Evolutionary conservation across 2,888 invertebrate species (phyloP).

Genomic region (Drosophila kokeensis): DNA sequence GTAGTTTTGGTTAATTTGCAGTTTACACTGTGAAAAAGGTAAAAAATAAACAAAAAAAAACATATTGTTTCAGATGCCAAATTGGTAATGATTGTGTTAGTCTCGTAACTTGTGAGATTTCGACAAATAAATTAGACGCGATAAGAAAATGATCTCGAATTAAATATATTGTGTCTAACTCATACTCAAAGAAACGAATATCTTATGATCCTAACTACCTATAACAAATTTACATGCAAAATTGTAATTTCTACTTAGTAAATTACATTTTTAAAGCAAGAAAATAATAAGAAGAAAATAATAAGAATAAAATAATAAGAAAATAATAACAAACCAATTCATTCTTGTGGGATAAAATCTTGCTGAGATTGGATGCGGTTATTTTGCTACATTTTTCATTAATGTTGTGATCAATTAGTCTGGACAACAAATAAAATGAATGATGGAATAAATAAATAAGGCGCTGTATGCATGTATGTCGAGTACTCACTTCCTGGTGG

Average conservation of each 20-base stretch:
- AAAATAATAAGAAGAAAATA: neutral
- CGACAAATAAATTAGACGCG: constrained; percentile 16
- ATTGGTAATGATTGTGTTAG: constrained; percentile 8
- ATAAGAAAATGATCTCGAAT: constrained; percentile 13
- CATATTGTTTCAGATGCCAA: constrained; percentile 39
- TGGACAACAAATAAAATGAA: constrained; percentile 16
- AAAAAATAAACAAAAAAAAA: constrained; percentile 44
- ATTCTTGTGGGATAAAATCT: neutral
- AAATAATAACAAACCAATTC: constrained; percentile 19
- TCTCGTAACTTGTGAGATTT: constrained; percentile 66
- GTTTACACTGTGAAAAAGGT: constrained; percentile 71
- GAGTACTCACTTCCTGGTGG: constrained; percentile 84
- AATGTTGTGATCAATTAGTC: constrained; percentile 18
- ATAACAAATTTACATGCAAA: neutral
- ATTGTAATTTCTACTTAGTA: neutral
- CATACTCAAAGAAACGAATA: neutral
- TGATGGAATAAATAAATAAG: constrained; percentile 1
- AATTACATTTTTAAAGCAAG: neutral
- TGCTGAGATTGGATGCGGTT: constrained; percentile 1
- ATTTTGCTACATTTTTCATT: constrained; percentile 6
- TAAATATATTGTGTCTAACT: neutral
- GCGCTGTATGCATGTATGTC: neutral
- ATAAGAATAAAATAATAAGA: neutral
- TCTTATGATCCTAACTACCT: neutral
- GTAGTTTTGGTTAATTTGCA: constrained; percentile 41